Conservation (phyloP, 2,888 invertebrate genomes). For the Dasypogon diadema region DNA sequence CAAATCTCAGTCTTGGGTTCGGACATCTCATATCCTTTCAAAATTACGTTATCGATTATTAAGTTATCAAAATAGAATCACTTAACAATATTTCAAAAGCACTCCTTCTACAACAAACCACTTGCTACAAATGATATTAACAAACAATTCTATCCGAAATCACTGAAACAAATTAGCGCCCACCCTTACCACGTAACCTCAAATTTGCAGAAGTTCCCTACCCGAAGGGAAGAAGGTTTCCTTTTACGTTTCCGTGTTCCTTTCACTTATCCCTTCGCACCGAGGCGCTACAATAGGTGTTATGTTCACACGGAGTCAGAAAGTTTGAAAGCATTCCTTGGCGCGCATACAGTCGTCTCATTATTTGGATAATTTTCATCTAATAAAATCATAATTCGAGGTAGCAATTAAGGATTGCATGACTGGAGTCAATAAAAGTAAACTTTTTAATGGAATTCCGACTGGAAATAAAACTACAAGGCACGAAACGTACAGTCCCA, state of each 20-base stretch:
- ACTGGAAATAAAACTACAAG: constrained; percentile 20
- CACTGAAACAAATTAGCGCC: too few relatives aligned
- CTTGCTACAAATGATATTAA: too few relatives aligned
- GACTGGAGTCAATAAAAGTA: constrained; percentile 39
- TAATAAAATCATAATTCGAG: constrained; percentile 47
- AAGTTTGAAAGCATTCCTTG: not conserved
- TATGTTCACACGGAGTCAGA: constrained; percentile 23
- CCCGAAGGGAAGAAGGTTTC: not conserved
- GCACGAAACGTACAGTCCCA: constrained; percentile 9
- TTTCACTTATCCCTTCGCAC: not conserved
- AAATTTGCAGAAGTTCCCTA: not conserved
- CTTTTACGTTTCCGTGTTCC: not conserved
- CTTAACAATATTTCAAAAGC: too few relatives aligned
- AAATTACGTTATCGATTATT: too few relatives aligned
- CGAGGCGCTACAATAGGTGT: constrained; percentile 15
- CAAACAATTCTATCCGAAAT: too few relatives aligned
- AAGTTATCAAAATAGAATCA: too few relatives aligned
- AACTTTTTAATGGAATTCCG: constrained; percentile 38
- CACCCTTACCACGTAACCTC: too few relatives aligned
- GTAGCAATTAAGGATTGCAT: constrained; percentile 30
- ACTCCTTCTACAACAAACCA: too few relatives aligned
- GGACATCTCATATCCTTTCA: too few relatives aligned
- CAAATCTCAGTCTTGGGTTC: too few relatives aligned
- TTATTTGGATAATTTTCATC: constrained; percentile 42
- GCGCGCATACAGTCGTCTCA: not conserved